A percentile compares a stretch with the other conserved stretches of the same genome.
These are phyloP conservation scores for Percopsis omiscomaycus DNA, from an alignment of 2,797 vertebrate species.

Conservation along the genomic window DNA sequence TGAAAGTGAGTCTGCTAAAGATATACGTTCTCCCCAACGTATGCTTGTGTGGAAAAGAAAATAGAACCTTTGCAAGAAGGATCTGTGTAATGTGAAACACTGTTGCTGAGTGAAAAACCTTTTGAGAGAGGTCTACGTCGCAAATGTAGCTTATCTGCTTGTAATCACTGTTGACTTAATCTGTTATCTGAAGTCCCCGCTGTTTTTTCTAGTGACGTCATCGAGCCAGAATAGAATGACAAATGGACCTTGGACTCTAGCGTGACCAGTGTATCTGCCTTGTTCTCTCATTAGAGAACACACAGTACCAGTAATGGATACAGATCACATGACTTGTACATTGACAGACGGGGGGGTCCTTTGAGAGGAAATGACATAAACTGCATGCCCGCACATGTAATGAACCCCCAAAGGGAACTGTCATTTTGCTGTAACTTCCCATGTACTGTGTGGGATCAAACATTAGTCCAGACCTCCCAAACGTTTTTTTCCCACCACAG, in stretches of 20 bases:
- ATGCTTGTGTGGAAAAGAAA: too few species aligned
- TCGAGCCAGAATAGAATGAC: slow-evolving; percentile 51
- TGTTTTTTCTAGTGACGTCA: slow-evolving; percentile 65
- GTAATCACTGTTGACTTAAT: slow-evolving; percentile 64
- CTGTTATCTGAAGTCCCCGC: slow-evolving; percentile 57
- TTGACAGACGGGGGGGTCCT: slow-evolving; percentile 26
- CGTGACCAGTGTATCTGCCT: slow-evolving; percentile 20
- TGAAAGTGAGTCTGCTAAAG: too few species aligned
- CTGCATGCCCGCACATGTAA: slow-evolving; percentile 17
- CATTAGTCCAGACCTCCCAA: slow-evolving; percentile 18
- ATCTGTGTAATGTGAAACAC: background rate
- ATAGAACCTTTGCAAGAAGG: too few species aligned
- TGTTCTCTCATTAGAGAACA: slow-evolving; percentile 1
- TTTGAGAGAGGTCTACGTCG: slow-evolving; percentile 14
- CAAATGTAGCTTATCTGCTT: slow-evolving; percentile 21
- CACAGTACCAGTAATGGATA: slow-evolving; percentile 17
- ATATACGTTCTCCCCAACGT: too few species aligned
- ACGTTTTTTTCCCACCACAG: slow-evolving; percentile 15
- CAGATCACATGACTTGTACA: slow-evolving; percentile 23
- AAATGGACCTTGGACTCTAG: slow-evolving; percentile 48
- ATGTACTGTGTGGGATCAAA: slow-evolving; percentile 18
- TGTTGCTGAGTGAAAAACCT: slow-evolving; percentile 36
- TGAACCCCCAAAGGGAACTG: slow-evolving; percentile 8
- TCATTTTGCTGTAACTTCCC: slow-evolving; percentile 8
- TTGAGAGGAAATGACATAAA: slow-evolving; percentile 39